Conservation (phyloP, 1,140 invertebrate genomes). For the Rhopalosiphum maidis region DNA sequence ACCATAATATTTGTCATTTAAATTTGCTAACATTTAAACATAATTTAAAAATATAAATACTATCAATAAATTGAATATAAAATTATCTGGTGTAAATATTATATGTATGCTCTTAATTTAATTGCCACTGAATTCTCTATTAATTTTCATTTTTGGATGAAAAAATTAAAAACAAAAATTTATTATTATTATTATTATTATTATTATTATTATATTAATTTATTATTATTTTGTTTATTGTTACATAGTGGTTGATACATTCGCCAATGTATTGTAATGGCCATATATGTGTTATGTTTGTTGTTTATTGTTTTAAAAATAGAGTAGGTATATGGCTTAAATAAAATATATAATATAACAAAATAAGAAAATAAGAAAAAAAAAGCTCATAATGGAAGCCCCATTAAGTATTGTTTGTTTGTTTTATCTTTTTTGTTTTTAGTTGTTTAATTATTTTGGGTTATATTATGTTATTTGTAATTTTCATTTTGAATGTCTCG, state of each 20-base stretch:
- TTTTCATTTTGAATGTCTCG: constrained; percentile 39
- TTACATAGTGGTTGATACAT: constrained; percentile 55
- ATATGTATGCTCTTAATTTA: constrained; percentile 16
- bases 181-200: constrained; percentile 13
- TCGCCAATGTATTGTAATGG: constrained; percentile 47
- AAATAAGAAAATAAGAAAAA: constrained; percentile 32
- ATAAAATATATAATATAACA: background rate
- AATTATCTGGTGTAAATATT: constrained; percentile 7
- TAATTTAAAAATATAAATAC: background rate
- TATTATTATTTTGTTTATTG: constrained; percentile 54
- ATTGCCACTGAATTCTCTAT: constrained; percentile 4
- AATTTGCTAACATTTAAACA: background rate
- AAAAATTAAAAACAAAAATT: background rate
- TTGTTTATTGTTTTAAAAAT: constrained; percentile 55
- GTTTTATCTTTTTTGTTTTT: constrained; percentile 49
- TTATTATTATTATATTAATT: constrained; percentile 45
- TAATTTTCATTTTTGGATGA: constrained; percentile 19
- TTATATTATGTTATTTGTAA: constrained; percentile 53
- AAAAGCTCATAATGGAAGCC: constrained; percentile 44
- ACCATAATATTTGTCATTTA: constrained; percentile 49
- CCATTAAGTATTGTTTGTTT: constrained; percentile 52
- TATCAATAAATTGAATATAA: background rate
- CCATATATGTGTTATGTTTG: constrained; percentile 58
- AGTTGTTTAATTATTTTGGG: constrained; percentile 51
- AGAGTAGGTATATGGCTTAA: constrained; percentile 52